A percentile compares a stretch with the other conserved stretches of the same genome.
Evolutionary conservation across 2,113 vertebrate species (phyloP).

Genomic region (Himantopus leucocephalus): DNA sequence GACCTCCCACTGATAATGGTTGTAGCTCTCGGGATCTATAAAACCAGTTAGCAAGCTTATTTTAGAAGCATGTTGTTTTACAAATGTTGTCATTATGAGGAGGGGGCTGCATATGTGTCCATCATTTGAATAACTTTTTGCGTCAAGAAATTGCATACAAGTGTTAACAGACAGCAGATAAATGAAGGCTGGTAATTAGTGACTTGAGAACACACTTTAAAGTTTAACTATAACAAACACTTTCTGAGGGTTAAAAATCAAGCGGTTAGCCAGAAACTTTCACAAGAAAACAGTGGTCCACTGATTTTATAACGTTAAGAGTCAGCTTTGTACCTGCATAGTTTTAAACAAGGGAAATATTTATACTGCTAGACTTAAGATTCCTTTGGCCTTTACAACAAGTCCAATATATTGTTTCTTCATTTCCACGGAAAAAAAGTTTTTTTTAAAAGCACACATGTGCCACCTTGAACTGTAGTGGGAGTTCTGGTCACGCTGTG

Average conservation of each 20-base stretch:
- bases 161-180: not conserved
- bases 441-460: not conserved
- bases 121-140: not conserved
- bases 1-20: not conserved
- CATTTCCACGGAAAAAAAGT: not conserved
- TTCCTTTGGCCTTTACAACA: not conserved
- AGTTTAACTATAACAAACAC: not conserved
- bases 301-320: not conserved
- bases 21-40: not conserved
- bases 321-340: not conserved
- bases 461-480: not conserved
- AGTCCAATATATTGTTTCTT: not conserved
- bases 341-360: not conserved
- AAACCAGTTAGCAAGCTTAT: not conserved
- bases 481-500: not conserved
- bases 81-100: not conserved
- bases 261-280: not conserved
- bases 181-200: not conserved
- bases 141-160: not conserved
- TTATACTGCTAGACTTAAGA: not conserved
- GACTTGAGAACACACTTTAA: not conserved
- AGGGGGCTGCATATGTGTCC: not conserved
- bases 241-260: not conserved
- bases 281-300: not conserved
- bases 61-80: not conserved